Evolutionary conservation across 1,140 invertebrate genomes (phyloP), one percentile per base, ranked within the genome.

Genomic region (Zaprionus davidi): DNA sequence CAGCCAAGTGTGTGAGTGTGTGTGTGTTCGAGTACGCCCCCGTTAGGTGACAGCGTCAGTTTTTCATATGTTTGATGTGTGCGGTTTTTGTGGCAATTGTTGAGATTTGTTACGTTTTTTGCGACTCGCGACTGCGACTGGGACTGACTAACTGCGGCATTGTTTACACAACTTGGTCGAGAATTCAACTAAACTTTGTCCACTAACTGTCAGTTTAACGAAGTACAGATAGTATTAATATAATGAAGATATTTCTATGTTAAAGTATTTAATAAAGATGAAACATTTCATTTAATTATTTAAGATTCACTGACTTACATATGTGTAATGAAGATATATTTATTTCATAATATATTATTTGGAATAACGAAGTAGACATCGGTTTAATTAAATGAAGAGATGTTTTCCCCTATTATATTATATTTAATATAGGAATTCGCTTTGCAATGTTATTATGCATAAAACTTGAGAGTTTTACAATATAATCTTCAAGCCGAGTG

Each of bases 21-120:
- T n/a, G 15, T 41, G 28, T 20, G 13, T 56, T 5, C 53, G 5
- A 15, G 12, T 26, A 56, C 26, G 34, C 53, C 44, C 26, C 17
- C 49, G 57, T 38, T 41, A 79, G 83, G 73, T 81, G 84, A 87
- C 76, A 78, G 59, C 68, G 36, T 79, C 80, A 74, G 79, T 82
- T 87, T 80, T 76, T 85, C 75, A 75, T 80, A 71, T 72, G 79
- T 73, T 78, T 83, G 79, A 78, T 83, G 83, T 79, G 65, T 86
- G 83, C 72, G 82, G 83, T 86, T 60, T 57, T 72, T 86, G 80
- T 70, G 73, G 80, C 76, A 78, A 81, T 78, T 83, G 83, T 80
- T 88, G 70, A 69, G 83, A 88, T 79, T 76, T 71, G 55, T 58
- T 51, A 36, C 28, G 46, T 63, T 24, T 31, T 64, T 41, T 68